Evolutionary conservation across 2,113 vertebrate species (phyloP).

Genomic region (Rhinopomastus cyanomelas): DNA sequence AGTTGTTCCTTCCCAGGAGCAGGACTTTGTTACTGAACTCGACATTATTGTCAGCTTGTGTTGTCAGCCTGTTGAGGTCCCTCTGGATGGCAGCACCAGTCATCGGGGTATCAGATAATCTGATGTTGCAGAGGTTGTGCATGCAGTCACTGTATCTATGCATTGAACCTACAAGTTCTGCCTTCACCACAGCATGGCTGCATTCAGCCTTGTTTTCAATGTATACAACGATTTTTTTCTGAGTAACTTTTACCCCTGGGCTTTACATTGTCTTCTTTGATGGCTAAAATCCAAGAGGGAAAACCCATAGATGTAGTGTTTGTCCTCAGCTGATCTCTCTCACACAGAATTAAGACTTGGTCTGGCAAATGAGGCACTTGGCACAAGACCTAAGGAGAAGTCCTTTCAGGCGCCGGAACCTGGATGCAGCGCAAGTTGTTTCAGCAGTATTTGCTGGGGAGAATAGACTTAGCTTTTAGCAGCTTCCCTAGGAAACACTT

Average conservation of each 20-base stretch:
- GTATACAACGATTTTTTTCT: background rate
- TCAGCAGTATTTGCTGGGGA: slow-evolving; percentile 55
- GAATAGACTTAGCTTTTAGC: slow-evolving; percentile 56
- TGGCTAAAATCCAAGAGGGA: background rate
- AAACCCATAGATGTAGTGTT: slow-evolving; percentile 8
- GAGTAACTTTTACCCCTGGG: background rate
- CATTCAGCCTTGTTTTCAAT: background rate
- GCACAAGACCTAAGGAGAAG: slow-evolving; percentile 56
- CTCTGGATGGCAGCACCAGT: background rate
- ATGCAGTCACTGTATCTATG: background rate
- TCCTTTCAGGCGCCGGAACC: slow-evolving; percentile 57
- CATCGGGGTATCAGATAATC: background rate
- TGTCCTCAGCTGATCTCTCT: slow-evolving; percentile 49
- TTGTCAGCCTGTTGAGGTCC: background rate
- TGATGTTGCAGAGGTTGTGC: background rate
- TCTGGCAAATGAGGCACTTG: slow-evolving; percentile 55
- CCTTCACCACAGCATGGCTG: background rate
- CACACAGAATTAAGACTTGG: slow-evolving; percentile 38
- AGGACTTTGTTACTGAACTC: background rate
- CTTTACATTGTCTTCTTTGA: slow-evolving; percentile 3
- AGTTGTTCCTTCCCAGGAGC: background rate
- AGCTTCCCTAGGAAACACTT: slow-evolving; percentile 58
- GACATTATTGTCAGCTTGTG: background rate
- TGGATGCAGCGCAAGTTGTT: slow-evolving; percentile 61
- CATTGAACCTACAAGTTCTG: background rate